These are phyloP conservation scores for Mola mola DNA, from an alignment of 2,113 vertebrate species.

Conservation along the genomic window DNA sequence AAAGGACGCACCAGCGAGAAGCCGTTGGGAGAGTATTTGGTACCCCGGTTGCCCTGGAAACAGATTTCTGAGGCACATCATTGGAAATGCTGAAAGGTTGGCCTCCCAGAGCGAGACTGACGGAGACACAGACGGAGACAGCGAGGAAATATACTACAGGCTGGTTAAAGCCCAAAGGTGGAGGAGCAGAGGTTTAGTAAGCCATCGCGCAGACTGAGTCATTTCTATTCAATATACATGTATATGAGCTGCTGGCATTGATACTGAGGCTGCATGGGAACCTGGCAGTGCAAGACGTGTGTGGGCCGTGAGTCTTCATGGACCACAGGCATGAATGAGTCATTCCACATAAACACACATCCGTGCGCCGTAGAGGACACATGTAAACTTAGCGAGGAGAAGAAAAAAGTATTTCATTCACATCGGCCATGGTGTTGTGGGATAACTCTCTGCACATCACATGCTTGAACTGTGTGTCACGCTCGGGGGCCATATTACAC, in stretches of 20 bases:
- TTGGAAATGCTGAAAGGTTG: slow-evolving; percentile 80
- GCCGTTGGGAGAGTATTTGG: slow-evolving; percentile 77
- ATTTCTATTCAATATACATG: slow-evolving; percentile 25
- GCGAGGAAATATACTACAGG: slow-evolving; percentile 37
- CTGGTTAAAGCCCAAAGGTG: slow-evolving; percentile 33
- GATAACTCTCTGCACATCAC: slow-evolving; percentile 27
- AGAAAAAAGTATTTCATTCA: slow-evolving; percentile 42
- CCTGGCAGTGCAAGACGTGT: slow-evolving; percentile 46
- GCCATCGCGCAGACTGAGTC: slow-evolving; percentile 18
- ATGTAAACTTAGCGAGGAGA: slow-evolving; percentile 37
- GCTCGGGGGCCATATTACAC: slow-evolving; percentile 43
- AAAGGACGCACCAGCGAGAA: slow-evolving; percentile 71
- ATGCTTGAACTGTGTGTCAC: slow-evolving; percentile 19
- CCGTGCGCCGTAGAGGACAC: slow-evolving; percentile 48
- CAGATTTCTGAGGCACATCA: slow-evolving; percentile 81
- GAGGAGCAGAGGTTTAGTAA: slow-evolving; percentile 26
- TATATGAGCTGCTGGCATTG: slow-evolving; percentile 12
- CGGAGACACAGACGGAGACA: slow-evolving; percentile 59
- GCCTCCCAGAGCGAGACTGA: slow-evolving; percentile 76
- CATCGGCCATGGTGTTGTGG: slow-evolving; percentile 21
- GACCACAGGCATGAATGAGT: slow-evolving; percentile 66
- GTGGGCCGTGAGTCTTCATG: slow-evolving; percentile 58
- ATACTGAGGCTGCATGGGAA: slow-evolving; percentile 21
- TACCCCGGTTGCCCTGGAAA: slow-evolving; percentile 85
- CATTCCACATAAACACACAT: slow-evolving; percentile 56